phyloP scores from a whole-genome alignment of 2,113 vertebrate species.

The Apus apus region DNA sequence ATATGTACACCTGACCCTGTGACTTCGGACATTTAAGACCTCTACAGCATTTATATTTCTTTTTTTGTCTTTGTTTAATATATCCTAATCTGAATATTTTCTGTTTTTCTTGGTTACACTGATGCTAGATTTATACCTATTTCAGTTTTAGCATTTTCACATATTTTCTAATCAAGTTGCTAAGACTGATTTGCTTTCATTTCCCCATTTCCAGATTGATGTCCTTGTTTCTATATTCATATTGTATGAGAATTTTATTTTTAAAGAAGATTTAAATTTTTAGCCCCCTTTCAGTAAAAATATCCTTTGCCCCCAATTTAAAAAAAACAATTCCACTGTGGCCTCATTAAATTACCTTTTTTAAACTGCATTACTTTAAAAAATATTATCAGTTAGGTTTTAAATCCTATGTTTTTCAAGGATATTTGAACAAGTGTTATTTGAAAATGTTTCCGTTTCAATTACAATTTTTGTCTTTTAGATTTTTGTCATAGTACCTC shows the following conservation, averaged over 20 bases:
- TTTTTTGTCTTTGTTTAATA: not conserved
- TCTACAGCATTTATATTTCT: not conserved
- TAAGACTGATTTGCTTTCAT: not conserved
- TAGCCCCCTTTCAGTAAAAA: not conserved
- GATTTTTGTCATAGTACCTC: not conserved
- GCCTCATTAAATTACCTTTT: not conserved
- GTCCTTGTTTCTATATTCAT: not conserved
- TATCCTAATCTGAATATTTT: not conserved
- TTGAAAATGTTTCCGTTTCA: not conserved
- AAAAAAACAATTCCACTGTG: not conserved
- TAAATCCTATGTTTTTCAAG: not conserved
- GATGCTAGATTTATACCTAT: not conserved
- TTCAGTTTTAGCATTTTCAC: not conserved
- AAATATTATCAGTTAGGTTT: not conserved
- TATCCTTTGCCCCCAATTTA: not conserved
- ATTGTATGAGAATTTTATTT: not conserved
- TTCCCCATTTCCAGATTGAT: not conserved
- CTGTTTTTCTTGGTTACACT: not conserved
- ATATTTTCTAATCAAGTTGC: fast-evolving
- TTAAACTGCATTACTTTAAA: not conserved
- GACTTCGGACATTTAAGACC: not conserved
- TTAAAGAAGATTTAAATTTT: not conserved
- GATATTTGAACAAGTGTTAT: not conserved
- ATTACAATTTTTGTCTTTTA: not conserved
- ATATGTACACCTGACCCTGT: not conserved